Evolutionary conservation across 2,113 vertebrate species (phyloP).

Genomic region (Ochotona curzoniae): DNA sequence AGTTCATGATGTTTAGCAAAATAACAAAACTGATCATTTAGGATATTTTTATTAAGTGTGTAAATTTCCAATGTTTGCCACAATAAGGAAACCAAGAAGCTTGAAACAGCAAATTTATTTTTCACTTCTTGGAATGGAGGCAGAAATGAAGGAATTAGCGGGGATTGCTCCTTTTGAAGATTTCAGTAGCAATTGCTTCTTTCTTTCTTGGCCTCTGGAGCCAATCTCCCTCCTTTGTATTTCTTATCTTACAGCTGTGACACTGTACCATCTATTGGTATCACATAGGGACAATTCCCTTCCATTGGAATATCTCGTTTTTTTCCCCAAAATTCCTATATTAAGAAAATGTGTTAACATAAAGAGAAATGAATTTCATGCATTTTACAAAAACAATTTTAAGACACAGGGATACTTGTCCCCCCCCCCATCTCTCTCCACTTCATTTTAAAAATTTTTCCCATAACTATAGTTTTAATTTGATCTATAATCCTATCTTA

Average conservation of each 20-base stretch:
- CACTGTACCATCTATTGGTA: not conserved
- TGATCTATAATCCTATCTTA: no score
- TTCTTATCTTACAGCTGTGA: not conserved
- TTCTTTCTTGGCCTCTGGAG: not conserved
- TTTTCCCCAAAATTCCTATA: not conserved
- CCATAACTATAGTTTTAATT: no score
- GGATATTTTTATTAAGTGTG: not conserved
- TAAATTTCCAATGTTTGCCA: not conserved
- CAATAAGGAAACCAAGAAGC: not conserved
- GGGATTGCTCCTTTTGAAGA: not conserved
- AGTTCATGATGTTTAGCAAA: not conserved
- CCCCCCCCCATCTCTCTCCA: no score
- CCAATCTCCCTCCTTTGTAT: not conserved
- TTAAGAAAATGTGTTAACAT: not conserved
- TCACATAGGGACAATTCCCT: not conserved
- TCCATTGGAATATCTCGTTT: not conserved
- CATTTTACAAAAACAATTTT: no score
- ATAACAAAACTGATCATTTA: not conserved
- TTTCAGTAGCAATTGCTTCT: not conserved
- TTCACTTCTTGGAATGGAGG: not conserved
- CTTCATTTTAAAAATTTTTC: no score
- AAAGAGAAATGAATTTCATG: no score
- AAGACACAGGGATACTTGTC: no score
- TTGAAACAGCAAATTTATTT: not conserved
- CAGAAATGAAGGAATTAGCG: not conserved